These are phyloP conservation scores for Drosophila arawakana DNA, from an alignment of 1,140 invertebrate genomes.

Conservation along the genomic window DNA sequence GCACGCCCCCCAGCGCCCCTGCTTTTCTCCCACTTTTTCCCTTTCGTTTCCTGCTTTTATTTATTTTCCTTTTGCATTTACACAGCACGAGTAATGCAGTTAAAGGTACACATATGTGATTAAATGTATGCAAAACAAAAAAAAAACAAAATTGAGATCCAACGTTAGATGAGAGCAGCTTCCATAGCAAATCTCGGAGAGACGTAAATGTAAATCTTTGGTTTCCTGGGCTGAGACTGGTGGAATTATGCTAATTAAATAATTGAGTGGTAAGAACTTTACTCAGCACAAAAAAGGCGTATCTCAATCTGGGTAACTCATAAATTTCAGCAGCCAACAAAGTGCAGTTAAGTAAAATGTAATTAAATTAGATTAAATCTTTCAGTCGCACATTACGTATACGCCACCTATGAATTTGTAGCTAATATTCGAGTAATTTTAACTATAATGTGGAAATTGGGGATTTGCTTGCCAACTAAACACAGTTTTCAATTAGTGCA, in stretches of 20 bases:
- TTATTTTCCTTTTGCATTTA: conserved; percentile 23
- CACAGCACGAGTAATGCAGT: conserved; percentile 40
- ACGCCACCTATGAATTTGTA: neutral
- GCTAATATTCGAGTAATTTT: too few relatives aligned
- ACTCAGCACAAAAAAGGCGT: neutral
- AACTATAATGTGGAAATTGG: too few relatives aligned
- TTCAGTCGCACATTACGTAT: neutral
- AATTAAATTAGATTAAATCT: neutral
- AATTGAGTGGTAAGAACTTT: conserved; percentile 22
- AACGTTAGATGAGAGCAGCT: conserved; percentile 18
- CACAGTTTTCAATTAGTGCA: too few relatives aligned
- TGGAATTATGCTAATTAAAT: conserved; percentile 47
- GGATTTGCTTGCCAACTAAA: too few relatives aligned
- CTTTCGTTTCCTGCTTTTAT: conserved; percentile 16
- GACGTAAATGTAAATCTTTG: conserved; percentile 32
- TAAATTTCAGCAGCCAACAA: neutral
- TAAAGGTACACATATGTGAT: conserved; percentile 15
- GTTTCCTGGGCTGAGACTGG: conserved; percentile 7
- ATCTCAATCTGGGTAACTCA: neutral
- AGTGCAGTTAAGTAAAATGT: neutral
- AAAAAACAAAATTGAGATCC: neutral
- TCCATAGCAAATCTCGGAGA: neutral
- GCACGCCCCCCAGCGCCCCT: neutral
- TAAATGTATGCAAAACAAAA: conserved; percentile 1
- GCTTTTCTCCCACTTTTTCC: conserved; percentile 7